Evolutionary conservation across 2,888 invertebrate genomes (phyloP), one percentile per base, ranked within the genome.

Genomic region (Diarsia brunnea): DNA sequence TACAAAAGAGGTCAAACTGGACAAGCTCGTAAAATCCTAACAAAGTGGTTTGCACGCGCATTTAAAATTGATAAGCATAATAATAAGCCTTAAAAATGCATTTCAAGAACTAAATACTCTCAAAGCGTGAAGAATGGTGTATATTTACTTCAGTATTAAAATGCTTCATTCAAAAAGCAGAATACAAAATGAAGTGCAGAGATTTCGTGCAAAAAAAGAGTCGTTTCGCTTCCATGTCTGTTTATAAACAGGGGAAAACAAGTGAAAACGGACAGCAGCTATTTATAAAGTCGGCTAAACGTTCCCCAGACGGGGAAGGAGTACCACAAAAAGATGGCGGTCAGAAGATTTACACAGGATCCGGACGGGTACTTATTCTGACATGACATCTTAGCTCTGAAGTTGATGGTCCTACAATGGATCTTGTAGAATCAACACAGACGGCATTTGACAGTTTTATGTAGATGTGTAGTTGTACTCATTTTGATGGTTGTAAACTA

Each of bases 281-380:
- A 82, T 87, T 84, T 91, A 85, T 82, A 85, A 90, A 90, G 84
- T 89, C 88, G 81, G 72, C 82, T 90, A 90, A 91, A 89, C 85
- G 89, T 69, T 82, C 89, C 67, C 58, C 67, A 24, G 88, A 81
- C 81, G 79, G 70, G 69, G 80, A 86, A 66, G 61, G 38, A 72
- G 47, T 21, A 61, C 49, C 61, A 81, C 81, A 72, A 67, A 67
- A 69, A 81, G 27, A 43, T 65, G 31, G 14, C 11, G 2, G 7
- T 5, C 58, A 82, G 78, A 83, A 83, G 73, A 73, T 71, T 73
- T 47, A 70, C 21, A 64, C 10, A 64, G 47, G 58, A 43, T 19
- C 49, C 16, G 53, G 69, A 69, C 43, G 21, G 49, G 55, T 24
- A 55, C 43, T 45, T 63, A 75, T 49, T 79, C 45, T 75, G 12